Percentiles rank a stretch among this genome's conserved stretches.
Evolutionary conservation across 2,888 invertebrate genomes (phyloP).

Genomic region (Sylvicola cinctus): DNA sequence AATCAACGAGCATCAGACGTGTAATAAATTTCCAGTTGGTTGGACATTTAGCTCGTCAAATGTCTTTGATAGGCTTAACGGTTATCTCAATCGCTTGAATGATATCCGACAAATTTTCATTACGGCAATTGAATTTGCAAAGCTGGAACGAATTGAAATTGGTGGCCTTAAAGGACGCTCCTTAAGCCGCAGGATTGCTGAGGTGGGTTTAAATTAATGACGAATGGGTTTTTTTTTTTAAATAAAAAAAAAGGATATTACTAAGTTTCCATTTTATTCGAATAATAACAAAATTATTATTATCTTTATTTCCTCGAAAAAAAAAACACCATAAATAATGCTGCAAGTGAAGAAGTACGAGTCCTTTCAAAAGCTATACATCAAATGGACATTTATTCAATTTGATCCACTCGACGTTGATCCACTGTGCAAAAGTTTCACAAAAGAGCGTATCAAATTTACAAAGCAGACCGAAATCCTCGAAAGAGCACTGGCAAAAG

Average conservation of each 20-base stretch:
- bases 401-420: constrained; percentile 14
- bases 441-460: constrained; percentile 29
- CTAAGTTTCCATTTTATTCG: too few species aligned
- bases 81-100: constrained; percentile 39
- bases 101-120: constrained; percentile 49
- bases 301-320: too few species aligned
- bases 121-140: constrained; percentile 60
- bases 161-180: constrained; percentile 42
- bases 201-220: constrained; percentile 9
- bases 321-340: background rate
- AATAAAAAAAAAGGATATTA: too few species aligned
- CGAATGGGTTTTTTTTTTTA: background rate
- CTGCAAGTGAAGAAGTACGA: background rate
- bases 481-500: constrained; percentile 34
- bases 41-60: constrained; percentile 59
- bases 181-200: constrained; percentile 27
- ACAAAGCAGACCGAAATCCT: constrained; percentile 19
- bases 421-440: constrained; percentile 24
- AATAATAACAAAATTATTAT: too few species aligned
- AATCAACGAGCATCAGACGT: constrained; percentile 31
- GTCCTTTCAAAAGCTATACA: constrained; percentile 11
- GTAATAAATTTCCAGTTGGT: constrained; percentile 34
- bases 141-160: constrained; percentile 69
- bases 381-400: constrained; percentile 20
- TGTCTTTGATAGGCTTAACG: constrained; percentile 44